Conservation (phyloP, 2,113 vertebrate species). For the Anarrhichthys ocellatus region DNA sequence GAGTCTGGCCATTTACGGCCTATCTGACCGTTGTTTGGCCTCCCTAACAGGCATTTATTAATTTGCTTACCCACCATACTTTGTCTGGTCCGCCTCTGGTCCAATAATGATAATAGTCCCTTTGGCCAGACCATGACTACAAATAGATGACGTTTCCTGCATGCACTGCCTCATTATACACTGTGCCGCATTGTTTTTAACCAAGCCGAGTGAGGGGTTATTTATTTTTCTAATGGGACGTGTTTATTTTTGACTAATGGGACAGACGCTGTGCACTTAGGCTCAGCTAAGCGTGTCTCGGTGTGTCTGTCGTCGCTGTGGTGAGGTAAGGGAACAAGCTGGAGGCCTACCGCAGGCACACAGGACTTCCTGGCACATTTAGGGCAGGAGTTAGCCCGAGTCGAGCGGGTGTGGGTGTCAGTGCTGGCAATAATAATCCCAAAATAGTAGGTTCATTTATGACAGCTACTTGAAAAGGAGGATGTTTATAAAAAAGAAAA, state of each 20-base stretch:
- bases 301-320: conserved; percentile 63
- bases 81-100: conserved; percentile 41
- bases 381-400: conserved; percentile 23
- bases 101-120: conserved; percentile 28
- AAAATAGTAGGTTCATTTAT: conserved; percentile 26
- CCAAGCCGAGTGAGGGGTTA: conserved; percentile 42
- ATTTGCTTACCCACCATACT: conserved; percentile 39
- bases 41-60: conserved; percentile 39
- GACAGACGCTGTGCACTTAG: conserved; percentile 63
- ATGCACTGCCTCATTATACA: conserved; percentile 42
- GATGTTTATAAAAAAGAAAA: conserved; percentile 17
- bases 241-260: conserved; percentile 79
- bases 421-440: conserved; percentile 5
- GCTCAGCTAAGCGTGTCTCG: conserved; percentile 42
- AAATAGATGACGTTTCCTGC: conserved; percentile 60
- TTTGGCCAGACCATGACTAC: conserved; percentile 37
- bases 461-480: conserved; percentile 17
- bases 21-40: conserved; percentile 39
- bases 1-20: conserved; percentile 1
- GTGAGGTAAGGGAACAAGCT: conserved; percentile 54
- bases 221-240: conserved; percentile 76
- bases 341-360: conserved; percentile 26
- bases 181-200: conserved; percentile 67
- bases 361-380: conserved; percentile 58
- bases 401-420: conserved; percentile 25